Evolutionary conservation across 1,140 invertebrate genomes (phyloP).

Genomic region (Yoshiicerus persimilis): DNA sequence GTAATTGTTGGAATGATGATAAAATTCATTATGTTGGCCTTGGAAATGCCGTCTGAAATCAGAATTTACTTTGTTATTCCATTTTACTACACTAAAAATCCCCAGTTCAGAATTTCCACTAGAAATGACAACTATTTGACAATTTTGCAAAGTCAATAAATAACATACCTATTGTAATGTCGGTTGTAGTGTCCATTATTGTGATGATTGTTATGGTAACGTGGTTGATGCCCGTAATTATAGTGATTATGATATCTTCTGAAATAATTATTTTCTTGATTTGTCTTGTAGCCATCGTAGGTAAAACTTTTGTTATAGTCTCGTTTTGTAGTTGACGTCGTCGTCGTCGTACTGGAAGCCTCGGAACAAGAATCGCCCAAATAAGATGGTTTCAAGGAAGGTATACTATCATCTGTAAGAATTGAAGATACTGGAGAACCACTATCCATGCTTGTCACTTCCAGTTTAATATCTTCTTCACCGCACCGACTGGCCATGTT

Average conservation of each 20-base stretch:
- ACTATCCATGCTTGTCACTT: background rate
- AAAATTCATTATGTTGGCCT: conserved; percentile 1
- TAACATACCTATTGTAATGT: conserved; percentile 4
- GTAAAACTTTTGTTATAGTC: background rate
- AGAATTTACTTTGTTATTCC: background rate
- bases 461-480: background rate
- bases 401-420: background rate
- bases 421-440: background rate
- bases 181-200: background rate
- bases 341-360: background rate
- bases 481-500: background rate
- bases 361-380: background rate
- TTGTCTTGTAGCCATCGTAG: background rate
- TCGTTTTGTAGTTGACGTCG: background rate
- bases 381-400: background rate
- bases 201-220: background rate
- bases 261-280: conserved; percentile 4
- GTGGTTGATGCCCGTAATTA: background rate
- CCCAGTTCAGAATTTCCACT: too few species aligned
- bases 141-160: too few species aligned
- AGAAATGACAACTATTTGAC: too few species aligned
- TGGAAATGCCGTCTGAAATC: background rate
- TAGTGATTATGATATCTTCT: conserved; percentile 1
- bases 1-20: background rate
- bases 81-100: too few species aligned